Percentiles rank a stretch among this genome's conserved stretches.
phyloP scores from a whole-genome alignment of 1,140 invertebrate genomes.

The Apocrypta bakeri region DNA sequence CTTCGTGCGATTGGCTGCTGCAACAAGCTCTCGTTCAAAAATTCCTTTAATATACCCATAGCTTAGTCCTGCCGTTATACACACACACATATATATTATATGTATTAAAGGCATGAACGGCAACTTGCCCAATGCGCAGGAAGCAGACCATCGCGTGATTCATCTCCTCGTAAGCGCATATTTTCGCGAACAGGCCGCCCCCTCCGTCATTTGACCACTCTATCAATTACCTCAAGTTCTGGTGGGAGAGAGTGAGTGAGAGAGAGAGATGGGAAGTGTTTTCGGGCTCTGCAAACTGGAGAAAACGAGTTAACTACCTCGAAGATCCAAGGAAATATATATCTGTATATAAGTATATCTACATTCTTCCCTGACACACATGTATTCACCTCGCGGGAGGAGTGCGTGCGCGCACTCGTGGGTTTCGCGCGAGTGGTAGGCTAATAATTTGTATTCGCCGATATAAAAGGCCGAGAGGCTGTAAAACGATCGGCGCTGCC shows the following conservation, averaged over 20 bases:
- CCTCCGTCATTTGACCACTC: constrained; percentile 48
- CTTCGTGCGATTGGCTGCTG: neutral
- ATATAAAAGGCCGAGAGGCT: constrained; percentile 40
- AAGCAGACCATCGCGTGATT: constrained; percentile 43
- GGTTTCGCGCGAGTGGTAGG: constrained; percentile 6
- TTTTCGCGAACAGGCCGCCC: neutral
- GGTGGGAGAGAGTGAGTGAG: constrained; percentile 10
- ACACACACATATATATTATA: too few species aligned
- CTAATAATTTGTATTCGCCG: constrained; percentile 50
- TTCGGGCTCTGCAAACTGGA: neutral
- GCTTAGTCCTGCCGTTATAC: neutral
- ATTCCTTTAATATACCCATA: constrained; percentile 14
- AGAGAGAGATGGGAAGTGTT: neutral
- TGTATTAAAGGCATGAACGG: neutral
- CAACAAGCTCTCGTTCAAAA: neutral
- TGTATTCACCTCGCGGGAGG: neutral
- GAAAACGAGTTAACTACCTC: constrained; percentile 31
- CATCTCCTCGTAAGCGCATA: neutral
- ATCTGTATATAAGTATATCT: neutral
- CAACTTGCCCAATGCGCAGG: neutral
- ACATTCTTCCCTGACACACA: neutral
- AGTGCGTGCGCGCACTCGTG: constrained; percentile 9
- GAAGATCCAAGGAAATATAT: neutral
- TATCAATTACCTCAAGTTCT: constrained; percentile 48
- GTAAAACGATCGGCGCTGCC: constrained; percentile 25